Evolutionary conservation across 35 echinoderm and acorn worm genomes (phyloP).

Genomic region (Lytechinus pictus): DNA sequence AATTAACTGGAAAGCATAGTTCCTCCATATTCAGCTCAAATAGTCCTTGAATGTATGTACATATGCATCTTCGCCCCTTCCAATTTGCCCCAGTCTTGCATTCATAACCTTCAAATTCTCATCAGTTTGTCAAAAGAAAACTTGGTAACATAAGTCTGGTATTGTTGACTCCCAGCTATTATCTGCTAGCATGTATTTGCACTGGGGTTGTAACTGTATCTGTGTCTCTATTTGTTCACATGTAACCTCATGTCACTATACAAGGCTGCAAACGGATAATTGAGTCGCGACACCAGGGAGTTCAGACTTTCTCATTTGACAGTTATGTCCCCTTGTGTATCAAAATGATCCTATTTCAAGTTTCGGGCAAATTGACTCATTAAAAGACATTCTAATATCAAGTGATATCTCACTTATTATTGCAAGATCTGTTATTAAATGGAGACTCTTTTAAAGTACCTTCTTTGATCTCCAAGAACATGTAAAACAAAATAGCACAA

Average conservation of each 20-base stretch:
- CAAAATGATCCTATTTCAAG: neutral
- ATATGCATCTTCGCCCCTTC: neutral
- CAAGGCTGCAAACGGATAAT: neutral
- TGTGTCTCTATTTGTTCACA: constrained; percentile 18
- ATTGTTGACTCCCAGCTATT: constrained; percentile 15
- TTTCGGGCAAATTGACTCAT: neutral
- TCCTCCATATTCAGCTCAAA: neutral
- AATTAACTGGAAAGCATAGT: neutral
- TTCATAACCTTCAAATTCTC: constrained; percentile 3
- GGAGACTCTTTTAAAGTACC: too few relatives aligned
- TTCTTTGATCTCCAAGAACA: neutral
- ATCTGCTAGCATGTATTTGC: constrained; percentile 27
- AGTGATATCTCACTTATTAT: neutral
- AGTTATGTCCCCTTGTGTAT: neutral
- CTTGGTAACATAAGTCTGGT: neutral
- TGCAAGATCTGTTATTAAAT: neutral
- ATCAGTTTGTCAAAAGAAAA: neutral
- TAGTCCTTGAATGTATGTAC: neutral
- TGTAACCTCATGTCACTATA: neutral
- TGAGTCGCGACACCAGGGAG: neutral
- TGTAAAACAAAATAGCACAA: neutral
- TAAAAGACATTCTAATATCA: neutral
- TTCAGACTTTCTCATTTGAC: neutral
- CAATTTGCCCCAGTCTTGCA: neutral
- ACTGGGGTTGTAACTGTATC: constrained; percentile 23